A percentile compares a stretch with the other conserved stretches of the same genome.
These are phyloP conservation scores for Pelosia muscerda DNA, from an alignment of 2,888 invertebrate genomes.

Conservation along the genomic window DNA sequence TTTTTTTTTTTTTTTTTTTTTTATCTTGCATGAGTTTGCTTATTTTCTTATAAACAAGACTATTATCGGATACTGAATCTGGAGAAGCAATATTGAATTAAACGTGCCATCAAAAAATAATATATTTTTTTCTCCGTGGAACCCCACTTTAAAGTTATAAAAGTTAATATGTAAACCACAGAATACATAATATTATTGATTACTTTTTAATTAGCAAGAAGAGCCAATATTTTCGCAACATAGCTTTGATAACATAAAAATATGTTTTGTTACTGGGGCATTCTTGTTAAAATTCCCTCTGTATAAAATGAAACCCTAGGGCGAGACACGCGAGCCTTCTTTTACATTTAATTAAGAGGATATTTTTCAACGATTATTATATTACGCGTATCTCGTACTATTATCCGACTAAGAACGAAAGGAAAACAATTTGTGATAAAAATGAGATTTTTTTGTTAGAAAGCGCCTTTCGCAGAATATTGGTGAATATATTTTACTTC, in stretches of 20 bases:
- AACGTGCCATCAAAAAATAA: no score
- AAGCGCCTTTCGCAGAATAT: slow-evolving; percentile 1
- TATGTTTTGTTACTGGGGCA: slow-evolving; percentile 12
- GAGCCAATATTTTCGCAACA: slow-evolving; percentile 12
- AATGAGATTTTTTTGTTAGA: slow-evolving; percentile 28
- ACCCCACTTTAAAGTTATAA: not conserved
- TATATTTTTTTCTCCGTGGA: not conserved
- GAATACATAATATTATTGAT: not conserved
- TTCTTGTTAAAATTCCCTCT: slow-evolving; percentile 25
- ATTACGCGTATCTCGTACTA: slow-evolving; percentile 31
- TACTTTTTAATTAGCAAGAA: slow-evolving; percentile 15
- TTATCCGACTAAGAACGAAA: slow-evolving; percentile 36
- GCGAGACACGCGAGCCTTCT: slow-evolving; percentile 49
- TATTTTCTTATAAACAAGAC: no score
- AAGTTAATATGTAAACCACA: not conserved
- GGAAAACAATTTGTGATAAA: slow-evolving; percentile 29
- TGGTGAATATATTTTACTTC: not conserved
- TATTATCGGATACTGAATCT: no score
- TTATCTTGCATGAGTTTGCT: no score
- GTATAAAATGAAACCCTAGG: slow-evolving; percentile 44
- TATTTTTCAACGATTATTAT: slow-evolving; percentile 42
- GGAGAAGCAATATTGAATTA: no score
- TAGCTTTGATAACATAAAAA: slow-evolving; percentile 23
- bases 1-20: no score
- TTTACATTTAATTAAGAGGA: slow-evolving; percentile 52